phyloP scores from a whole-genome alignment of 2,113 vertebrate genomes.

The Sinocyclocheilus maitianheensis region DNA sequence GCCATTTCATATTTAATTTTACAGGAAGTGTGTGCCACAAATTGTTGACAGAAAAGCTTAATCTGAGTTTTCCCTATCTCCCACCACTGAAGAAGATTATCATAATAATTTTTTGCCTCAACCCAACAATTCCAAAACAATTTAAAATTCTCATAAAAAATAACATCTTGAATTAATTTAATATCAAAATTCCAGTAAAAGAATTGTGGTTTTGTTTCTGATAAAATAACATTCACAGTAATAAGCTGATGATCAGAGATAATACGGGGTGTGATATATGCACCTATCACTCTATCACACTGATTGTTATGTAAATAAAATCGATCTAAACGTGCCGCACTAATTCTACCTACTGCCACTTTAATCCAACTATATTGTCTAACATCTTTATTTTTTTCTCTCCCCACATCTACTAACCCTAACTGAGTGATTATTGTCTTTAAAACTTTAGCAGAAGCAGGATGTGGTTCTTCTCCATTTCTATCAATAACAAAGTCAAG shows the following conservation, averaged over 20 bases:
- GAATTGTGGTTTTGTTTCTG: background rate
- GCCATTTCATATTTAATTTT: too few species aligned
- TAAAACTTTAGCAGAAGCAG: background rate
- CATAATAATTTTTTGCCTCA: background rate
- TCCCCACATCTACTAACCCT: background rate
- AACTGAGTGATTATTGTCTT: background rate
- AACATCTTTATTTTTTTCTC: background rate
- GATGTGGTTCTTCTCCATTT: slow-evolving; percentile 6
- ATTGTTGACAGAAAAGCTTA: background rate
- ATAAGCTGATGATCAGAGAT: slow-evolving; percentile 1
- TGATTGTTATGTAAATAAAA: background rate
- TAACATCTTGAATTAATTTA: background rate
- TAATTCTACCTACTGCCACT: background rate
- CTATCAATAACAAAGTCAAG: background rate
- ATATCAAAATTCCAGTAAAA: background rate
- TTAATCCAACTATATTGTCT: background rate
- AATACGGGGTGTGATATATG: background rate
- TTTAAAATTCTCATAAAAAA: background rate
- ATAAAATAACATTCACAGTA: background rate
- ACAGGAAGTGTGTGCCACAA: too few species aligned
- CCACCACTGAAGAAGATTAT: background rate
- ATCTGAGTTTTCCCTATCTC: background rate
- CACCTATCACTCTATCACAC: background rate
- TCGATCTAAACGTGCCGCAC: background rate
- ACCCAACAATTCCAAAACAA: background rate